Evolutionary conservation across 2,797 vertebrate species (phyloP), one percentile per base, ranked within the genome.

Genomic region (Champsocephalus gunnari): DNA sequence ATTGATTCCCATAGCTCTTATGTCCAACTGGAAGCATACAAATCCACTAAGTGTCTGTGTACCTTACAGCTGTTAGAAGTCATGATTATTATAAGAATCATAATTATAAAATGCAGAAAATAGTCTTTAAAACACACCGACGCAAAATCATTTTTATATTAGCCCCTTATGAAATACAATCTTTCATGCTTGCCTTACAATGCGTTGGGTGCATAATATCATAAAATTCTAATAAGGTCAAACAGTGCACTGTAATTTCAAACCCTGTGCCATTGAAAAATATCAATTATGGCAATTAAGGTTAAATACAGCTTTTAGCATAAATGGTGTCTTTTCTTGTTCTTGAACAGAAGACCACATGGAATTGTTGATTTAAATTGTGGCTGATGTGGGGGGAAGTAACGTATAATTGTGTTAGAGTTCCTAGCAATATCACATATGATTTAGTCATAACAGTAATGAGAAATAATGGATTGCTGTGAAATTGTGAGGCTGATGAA

Each of bases 241-340:
- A 83, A 86, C 83, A 71, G 73, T 51, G 74, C 59, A 60, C 85
- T 86, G 74, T 88, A 80, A 92, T 92, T 90, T 88, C 88, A 84
- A 89, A 73, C 81, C 76, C 69, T 5, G 64, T 51, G 75, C 83
- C 66, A 71, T 24, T 83, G 88, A 89, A 92, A 91, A 93, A 93
- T 88, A 85, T 78, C 87, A 92, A 93, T 93, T 92, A 93, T 78
- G 63, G 84, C 90, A 90, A 92, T 92, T 92, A 92, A 89, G 87
- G 91, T 88, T 92, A 90, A 92, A 91, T 91, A 91, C 85, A 82
- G 90, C 90, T 89, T 92, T 88, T 88, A 88, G 84, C 71, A 86
- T 89, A 87, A 90, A 87, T 81, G 81, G 84, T 85, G 83, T 81
- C 75, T 76, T 89, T 87, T 87, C 79, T 85, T 71, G 60, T 85